Conservation (phyloP, 2,888 invertebrate genomes). For the Morpho helenor region DNA sequence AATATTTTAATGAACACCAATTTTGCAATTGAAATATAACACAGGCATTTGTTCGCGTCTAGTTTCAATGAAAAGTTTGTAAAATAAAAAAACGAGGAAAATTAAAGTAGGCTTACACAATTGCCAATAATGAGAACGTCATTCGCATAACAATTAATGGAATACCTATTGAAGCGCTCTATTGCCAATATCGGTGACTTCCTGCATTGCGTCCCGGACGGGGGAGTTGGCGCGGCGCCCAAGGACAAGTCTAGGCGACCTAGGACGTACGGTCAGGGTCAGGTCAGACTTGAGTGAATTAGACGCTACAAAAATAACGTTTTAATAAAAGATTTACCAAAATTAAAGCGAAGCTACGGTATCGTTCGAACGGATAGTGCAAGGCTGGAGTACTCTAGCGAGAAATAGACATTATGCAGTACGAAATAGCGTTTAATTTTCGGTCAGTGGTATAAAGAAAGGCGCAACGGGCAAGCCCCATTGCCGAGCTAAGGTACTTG, state of each 20-base stretch:
- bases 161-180: slow-evolving; percentile 34
- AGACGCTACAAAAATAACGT: background rate
- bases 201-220: slow-evolving; percentile 43
- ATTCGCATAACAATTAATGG: slow-evolving; percentile 34
- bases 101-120: too few relatives aligned
- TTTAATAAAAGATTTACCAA: slow-evolving; percentile 10
- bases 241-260: slow-evolving; percentile 63
- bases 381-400: slow-evolving; percentile 1
- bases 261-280: slow-evolving; percentile 65
- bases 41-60: too few relatives aligned
- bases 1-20: too few relatives aligned
- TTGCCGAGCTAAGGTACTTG: slow-evolving; percentile 19
- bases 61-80: too few relatives aligned
- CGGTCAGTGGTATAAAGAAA: slow-evolving; percentile 14
- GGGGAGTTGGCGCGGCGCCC: slow-evolving; percentile 57
- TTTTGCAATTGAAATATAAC: too few relatives aligned
- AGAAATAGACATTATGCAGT: too few relatives aligned
- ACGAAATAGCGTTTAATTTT: too few relatives aligned
- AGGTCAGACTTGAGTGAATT: slow-evolving; percentile 30
- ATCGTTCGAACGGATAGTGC: slow-evolving; percentile 14
- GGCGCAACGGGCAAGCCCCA: slow-evolving; percentile 15
- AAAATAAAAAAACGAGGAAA: too few relatives aligned
- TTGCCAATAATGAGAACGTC: slow-evolving; percentile 28
- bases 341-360: slow-evolving; percentile 5
- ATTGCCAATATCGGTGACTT: slow-evolving; percentile 57